Evolutionary conservation across 2,797 vertebrate species (phyloP).

Genomic region (Acanthopagrus latus): DNA sequence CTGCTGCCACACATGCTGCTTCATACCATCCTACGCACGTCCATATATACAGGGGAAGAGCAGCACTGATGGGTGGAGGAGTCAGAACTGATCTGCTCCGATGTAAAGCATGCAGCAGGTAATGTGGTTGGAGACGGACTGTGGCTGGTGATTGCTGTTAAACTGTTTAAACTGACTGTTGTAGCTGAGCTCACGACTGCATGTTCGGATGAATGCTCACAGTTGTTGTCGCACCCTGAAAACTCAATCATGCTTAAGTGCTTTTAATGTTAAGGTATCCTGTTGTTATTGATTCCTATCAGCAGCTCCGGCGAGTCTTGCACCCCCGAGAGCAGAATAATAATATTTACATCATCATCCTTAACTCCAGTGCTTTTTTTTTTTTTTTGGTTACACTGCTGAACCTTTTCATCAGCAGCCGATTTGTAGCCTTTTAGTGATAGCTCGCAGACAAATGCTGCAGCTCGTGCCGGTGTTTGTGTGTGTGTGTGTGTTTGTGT

Average conservation of each 20-base stretch:
- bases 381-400: slow-evolving; percentile 18
- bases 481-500: slow-evolving; percentile 22
- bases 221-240: background rate
- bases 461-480: background rate
- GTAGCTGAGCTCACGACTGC: background rate
- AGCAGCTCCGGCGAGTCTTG: background rate
- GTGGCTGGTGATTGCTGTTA: background rate
- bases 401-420: slow-evolving; percentile 48
- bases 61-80: slow-evolving; percentile 23
- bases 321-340: slow-evolving; percentile 29
- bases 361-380: slow-evolving; percentile 36
- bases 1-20: slow-evolving; percentile 16
- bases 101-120: slow-evolving; percentile 7
- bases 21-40: background rate
- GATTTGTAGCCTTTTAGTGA: slow-evolving; percentile 62
- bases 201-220: background rate
- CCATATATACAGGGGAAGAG: background rate
- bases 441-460: slow-evolving; percentile 61
- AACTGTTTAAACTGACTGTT: slow-evolving; percentile 4
- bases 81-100: slow-evolving; percentile 2
- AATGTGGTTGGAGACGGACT: slow-evolving; percentile 10
- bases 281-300: slow-evolving; percentile 48
- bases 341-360: slow-evolving; percentile 49
- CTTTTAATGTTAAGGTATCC: slow-evolving; percentile 45
- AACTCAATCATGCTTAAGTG: slow-evolving; percentile 45